Evolutionary conservation across 2,797 vertebrate species (phyloP).

Genomic region (Alosa sapidissima): DNA sequence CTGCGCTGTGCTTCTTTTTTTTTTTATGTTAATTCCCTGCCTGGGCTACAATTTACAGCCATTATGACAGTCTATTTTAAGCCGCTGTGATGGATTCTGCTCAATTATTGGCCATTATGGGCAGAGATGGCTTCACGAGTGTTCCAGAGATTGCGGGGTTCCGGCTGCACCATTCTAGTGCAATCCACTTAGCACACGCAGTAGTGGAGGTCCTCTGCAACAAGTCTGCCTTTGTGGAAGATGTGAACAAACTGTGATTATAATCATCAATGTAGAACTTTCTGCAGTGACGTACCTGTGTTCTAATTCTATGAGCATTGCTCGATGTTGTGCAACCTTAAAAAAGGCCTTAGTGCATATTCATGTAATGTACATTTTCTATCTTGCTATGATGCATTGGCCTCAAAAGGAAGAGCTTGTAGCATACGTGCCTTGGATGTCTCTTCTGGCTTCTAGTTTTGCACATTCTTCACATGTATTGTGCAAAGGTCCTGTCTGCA

Average conservation of each 20-base stretch:
- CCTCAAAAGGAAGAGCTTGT: background rate
- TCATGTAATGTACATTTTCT: background rate
- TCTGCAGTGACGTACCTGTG: background rate
- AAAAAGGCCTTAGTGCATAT: background rate
- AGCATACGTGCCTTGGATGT: background rate
- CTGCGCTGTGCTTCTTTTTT: constrained; percentile 60
- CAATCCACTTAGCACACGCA: constrained; percentile 63
- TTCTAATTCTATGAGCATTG: background rate
- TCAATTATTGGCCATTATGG: constrained; percentile 95
- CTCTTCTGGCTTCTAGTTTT: background rate
- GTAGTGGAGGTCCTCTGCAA: constrained; percentile 40
- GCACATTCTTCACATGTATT: background rate
- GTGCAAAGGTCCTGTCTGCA: background rate
- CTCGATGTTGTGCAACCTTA: background rate
- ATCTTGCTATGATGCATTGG: background rate
- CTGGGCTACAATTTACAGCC: constrained; percentile 81
- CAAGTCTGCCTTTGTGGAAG: constrained; percentile 16
- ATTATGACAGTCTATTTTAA: constrained; percentile 79
- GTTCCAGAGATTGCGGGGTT: constrained; percentile 73
- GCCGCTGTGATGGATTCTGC: constrained; percentile 87
- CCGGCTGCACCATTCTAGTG: constrained; percentile 70
- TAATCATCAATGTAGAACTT: constrained; percentile 4
- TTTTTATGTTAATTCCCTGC: constrained; percentile 65
- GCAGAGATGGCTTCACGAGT: constrained; percentile 80
- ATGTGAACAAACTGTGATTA: background rate